These are phyloP conservation scores for Cyprinodon tularosa DNA, from an alignment of 2,113 vertebrate species.

Conservation along the genomic window DNA sequence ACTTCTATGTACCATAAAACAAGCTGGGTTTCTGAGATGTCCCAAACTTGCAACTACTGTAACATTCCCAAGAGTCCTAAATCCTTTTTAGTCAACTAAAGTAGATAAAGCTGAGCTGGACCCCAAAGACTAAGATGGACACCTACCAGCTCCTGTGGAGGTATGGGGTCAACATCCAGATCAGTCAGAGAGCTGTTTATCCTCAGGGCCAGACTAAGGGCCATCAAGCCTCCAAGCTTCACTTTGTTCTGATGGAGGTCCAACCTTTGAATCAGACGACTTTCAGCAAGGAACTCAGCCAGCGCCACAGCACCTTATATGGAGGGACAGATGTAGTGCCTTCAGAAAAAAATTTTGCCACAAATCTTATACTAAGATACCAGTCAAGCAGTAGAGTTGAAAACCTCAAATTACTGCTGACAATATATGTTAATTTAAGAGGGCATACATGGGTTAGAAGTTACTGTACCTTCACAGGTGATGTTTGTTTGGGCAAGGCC, in stretches of 20 bases:
- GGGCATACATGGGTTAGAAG: not conserved
- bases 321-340: not conserved
- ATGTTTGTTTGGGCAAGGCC: constrained; percentile 65
- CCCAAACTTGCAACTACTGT: not conserved
- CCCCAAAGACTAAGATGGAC: no score
- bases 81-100: not conserved
- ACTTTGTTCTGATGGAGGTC: constrained; percentile 73
- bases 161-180: constrained; percentile 68
- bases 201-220: constrained; percentile 63
- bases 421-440: not conserved
- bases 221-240: constrained; percentile 70
- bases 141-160: constrained; percentile 69
- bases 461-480: constrained; percentile 76
- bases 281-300: constrained; percentile 76
- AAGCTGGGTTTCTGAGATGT: not conserved
- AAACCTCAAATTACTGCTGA: not conserved
- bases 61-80: not conserved
- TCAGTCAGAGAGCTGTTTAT: constrained; percentile 61
- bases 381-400: not conserved
- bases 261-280: constrained; percentile 50
- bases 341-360: not conserved
- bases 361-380: not conserved
- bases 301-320: constrained; percentile 63
- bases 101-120: not conserved
- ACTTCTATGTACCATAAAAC: no score